phyloP scores from a whole-genome alignment of 2,113 vertebrate genomes.

The Rhinoderma darwinii region DNA sequence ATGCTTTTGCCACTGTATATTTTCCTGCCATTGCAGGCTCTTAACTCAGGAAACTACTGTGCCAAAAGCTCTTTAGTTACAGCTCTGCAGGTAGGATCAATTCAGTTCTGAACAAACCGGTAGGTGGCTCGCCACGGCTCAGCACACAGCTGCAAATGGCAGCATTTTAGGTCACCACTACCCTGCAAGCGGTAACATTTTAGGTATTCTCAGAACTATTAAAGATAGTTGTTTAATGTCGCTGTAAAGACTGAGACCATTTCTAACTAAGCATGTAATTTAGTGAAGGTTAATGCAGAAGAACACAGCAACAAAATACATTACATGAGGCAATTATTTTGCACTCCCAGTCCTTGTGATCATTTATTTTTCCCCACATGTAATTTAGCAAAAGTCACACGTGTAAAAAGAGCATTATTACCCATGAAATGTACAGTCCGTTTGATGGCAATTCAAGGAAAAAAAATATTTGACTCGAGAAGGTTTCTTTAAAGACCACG shows the following conservation, averaged over 20 bases:
- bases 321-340: slow-evolving; percentile 14
- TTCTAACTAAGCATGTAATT: slow-evolving; percentile 58
- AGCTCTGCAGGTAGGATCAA: slow-evolving; percentile 57
- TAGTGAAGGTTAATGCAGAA: slow-evolving; percentile 28
- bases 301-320: slow-evolving; percentile 26
- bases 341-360: slow-evolving; percentile 9
- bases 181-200: slow-evolving; percentile 59
- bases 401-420: background rate
- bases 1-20: slow-evolving; percentile 25
- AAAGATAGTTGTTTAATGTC: slow-evolving; percentile 56
- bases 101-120: slow-evolving; percentile 64
- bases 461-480: background rate
- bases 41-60: slow-evolving; percentile 64
- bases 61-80: slow-evolving; percentile 67
- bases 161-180: slow-evolving; percentile 64
- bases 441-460: too few species aligned
- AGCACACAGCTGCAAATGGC: slow-evolving; percentile 63
- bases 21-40: slow-evolving; percentile 54
- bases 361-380: slow-evolving; percentile 40
- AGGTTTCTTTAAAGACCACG: background rate
- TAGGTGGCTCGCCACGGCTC: slow-evolving; percentile 67
- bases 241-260: slow-evolving; percentile 54
- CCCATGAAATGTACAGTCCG: background rate
- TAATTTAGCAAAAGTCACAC: slow-evolving; percentile 7
- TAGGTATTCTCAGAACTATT: slow-evolving; percentile 50